Conservation (phyloP, 2,888 invertebrate species). For the Deroplatys truncata region DNA sequence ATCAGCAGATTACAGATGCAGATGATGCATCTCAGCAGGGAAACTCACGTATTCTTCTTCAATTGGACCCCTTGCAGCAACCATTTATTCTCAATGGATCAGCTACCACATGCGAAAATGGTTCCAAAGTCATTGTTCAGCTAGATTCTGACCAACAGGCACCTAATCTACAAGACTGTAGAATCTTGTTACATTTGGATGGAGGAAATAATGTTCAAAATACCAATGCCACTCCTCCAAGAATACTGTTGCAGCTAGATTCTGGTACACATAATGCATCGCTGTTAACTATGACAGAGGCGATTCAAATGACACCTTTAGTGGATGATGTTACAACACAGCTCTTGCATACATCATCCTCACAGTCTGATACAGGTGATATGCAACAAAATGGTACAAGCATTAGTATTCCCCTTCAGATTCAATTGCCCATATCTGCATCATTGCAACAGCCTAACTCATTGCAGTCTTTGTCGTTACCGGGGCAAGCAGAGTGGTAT, state of each 20-base stretch:
- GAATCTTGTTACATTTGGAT: neutral
- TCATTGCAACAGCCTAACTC: neutral
- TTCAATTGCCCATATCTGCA: constrained; percentile 14
- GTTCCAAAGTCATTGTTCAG: neutral
- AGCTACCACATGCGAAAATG: neutral
- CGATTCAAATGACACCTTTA: constrained; percentile 7
- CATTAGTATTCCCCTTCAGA: constrained; percentile 7
- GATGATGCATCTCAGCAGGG: neutral
- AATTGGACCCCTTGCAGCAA: neutral
- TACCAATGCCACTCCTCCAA: neutral
- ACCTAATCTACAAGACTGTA: neutral
- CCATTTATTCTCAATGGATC: neutral
- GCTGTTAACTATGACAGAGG: constrained; percentile 7
- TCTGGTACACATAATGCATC: neutral
- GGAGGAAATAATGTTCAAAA: neutral
- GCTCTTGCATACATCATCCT: neutral
- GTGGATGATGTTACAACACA: constrained; percentile 4
- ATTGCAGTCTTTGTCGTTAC: constrained; percentile 1
- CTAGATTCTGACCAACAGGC: neutral
- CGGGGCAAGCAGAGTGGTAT: neutral
- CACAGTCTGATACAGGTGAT: neutral
- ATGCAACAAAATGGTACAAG: neutral
- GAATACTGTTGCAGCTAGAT: constrained; percentile 8
- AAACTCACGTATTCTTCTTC: neutral
- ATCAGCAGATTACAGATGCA: neutral